These are phyloP conservation scores for Myopa tessellatipennis DNA, from an alignment of 2,888 invertebrate genomes.

Conservation along the genomic window DNA sequence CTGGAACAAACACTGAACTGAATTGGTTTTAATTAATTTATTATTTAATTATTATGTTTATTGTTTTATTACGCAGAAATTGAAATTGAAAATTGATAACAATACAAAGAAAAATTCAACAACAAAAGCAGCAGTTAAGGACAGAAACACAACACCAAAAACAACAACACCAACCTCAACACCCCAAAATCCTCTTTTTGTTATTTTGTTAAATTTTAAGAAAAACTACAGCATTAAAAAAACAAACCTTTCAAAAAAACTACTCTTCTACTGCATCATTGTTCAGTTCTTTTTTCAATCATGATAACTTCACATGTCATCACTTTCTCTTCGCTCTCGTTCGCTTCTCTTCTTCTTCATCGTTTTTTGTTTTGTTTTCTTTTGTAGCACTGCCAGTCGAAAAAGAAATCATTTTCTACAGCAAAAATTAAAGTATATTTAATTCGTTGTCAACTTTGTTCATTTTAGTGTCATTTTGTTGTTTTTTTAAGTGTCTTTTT, in stretches of 20 bases:
- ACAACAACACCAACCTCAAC: neutral
- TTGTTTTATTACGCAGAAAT: constrained; percentile 24
- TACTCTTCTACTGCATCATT: constrained; percentile 35
- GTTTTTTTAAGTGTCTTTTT: neutral
- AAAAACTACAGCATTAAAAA: neutral
- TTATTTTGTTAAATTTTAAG: no score
- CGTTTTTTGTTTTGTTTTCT: neutral
- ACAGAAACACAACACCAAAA: constrained; percentile 38
- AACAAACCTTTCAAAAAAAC: neutral
- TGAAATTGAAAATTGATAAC: constrained; percentile 41
- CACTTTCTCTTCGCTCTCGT: constrained; percentile 43
- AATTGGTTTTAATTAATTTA: constrained; percentile 50
- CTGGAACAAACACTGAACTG: neutral
- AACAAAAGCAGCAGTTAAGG: constrained; percentile 21
- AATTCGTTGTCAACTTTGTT: neutral
- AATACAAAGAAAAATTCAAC: constrained; percentile 26
- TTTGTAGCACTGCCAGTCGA: neutral
- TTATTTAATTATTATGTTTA: constrained; percentile 43
- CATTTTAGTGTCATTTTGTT: neutral
- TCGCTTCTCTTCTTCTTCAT: constrained; percentile 36
- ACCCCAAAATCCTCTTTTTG: no score
- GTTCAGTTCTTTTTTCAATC: neutral
- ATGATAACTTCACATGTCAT: constrained; percentile 25
- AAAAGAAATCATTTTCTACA: neutral
- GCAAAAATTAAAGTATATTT: neutral